Evolutionary conservation across 1,140 invertebrate species (phyloP).

Genomic region (Octopus bimaculoides): DNA sequence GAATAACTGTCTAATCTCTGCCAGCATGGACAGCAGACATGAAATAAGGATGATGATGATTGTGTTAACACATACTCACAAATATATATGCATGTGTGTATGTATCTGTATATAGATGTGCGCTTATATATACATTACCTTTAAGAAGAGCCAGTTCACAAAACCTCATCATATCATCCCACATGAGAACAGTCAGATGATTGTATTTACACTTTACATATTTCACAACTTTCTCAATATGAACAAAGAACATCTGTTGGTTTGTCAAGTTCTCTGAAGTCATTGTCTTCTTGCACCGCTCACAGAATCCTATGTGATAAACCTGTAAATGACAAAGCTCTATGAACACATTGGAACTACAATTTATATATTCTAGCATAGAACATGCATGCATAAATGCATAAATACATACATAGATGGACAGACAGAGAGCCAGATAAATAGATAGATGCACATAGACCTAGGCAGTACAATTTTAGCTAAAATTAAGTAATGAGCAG

Average conservation of each 20-base stretch:
- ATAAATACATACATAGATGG: too few species aligned
- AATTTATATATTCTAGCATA: too few species aligned
- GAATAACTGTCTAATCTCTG: too few species aligned
- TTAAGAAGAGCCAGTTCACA: conserved; percentile 34
- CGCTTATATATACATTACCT: conserved; percentile 20
- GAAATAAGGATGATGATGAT: too few species aligned
- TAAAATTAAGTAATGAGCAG: too few species aligned
- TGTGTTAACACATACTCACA: not conserved
- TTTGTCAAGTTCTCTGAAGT: conserved; percentile 56
- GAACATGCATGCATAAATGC: too few species aligned
- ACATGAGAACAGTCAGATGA: conserved; percentile 73
- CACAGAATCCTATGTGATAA: conserved; percentile 42
- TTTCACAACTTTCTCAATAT: conserved; percentile 56
- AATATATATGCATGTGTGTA: not conserved
- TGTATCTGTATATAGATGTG: not conserved
- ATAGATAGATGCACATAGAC: too few species aligned
- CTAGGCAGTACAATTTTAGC: too few species aligned
- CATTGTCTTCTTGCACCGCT: conserved; percentile 44
- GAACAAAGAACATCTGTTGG: conserved; percentile 60
- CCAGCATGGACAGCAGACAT: too few species aligned
- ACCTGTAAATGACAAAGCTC: conserved; percentile 28
- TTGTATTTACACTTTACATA: conserved; percentile 58
- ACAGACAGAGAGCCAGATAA: too few species aligned
- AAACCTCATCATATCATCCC: conserved; percentile 88
- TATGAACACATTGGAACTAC: too few species aligned